Evolutionary conservation across 2,888 invertebrate genomes (phyloP).

Genomic region (Lithophane ornitopus): DNA sequence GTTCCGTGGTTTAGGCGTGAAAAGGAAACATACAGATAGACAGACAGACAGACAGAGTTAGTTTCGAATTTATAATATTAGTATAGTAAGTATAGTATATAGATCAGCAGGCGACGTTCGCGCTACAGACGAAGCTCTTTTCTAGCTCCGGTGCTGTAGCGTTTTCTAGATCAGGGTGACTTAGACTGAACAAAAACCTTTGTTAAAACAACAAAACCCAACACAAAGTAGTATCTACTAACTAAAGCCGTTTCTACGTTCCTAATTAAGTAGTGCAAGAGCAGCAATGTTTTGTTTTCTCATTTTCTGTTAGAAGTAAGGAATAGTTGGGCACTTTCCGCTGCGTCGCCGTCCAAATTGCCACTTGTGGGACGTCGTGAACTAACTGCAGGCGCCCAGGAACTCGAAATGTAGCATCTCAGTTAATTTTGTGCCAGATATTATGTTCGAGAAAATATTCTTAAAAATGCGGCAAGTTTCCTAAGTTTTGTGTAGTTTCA

Average conservation of each 20-base stretch:
- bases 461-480: slow-evolving; percentile 26
- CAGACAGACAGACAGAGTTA: too few relatives aligned
- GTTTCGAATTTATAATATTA: too few relatives aligned
- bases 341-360: slow-evolving; percentile 70
- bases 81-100: too few relatives aligned
- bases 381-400: slow-evolving; percentile 53
- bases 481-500: slow-evolving; percentile 30
- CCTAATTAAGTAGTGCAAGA: slow-evolving; percentile 53
- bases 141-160: not conserved
- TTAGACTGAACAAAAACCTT: slow-evolving; percentile 28
- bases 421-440: slow-evolving; percentile 54
- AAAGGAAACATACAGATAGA: too few relatives aligned
- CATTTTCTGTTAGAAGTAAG: slow-evolving; percentile 68
- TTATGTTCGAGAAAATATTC: slow-evolving; percentile 58
- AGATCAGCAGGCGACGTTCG: not conserved
- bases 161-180: slow-evolving; percentile 19
- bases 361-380: slow-evolving; percentile 68
- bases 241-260: slow-evolving; percentile 43
- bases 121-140: not conserved
- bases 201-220: slow-evolving; percentile 15
- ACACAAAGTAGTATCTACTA: slow-evolving; percentile 29
- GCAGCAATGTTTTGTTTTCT: slow-evolving; percentile 63
- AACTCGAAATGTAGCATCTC: slow-evolving; percentile 57
- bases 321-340: slow-evolving; percentile 66
- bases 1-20: too few relatives aligned